Base-by-base conservation (phyloP, 2,888 invertebrate species). In the Melanostoma mellinum region DNA sequence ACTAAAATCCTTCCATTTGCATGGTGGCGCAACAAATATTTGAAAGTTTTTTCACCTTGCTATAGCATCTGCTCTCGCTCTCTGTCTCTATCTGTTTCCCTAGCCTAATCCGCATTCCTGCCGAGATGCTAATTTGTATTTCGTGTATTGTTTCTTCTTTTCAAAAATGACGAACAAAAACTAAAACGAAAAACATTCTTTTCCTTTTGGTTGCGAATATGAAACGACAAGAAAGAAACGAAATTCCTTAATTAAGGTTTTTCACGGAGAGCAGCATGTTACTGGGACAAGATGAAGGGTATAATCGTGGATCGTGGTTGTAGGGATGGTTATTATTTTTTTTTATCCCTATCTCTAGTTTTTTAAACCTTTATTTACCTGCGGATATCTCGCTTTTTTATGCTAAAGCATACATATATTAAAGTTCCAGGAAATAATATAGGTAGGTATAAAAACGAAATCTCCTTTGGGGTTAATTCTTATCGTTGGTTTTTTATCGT, bases 191-290 rank as follows among this genome's bases (percentile, higher is more conserved):
- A 20, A 20, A 20, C 20, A 20, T 20, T 20, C 20, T 20, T 20
- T 20, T 20, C 33, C 10, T 40, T 60, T 50, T 35, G 20, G 38
- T 71, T 53, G 36, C 30, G 46, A 71, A 46, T 20, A 33, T 40
- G 3, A 42, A 65, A 44, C 50, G 73, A 61, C 33, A 36, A 67
- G 8, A 60, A 32, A 30, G 53, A 60, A 55, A 71, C 65, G 53
- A 53, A 74, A 72, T 76, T 81, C 75, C 68, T 63, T 82, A 82
- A 82, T 82, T 82, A 82, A 77, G 82, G 71, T 73, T 73, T 82
- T 81, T 72, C 53, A 68, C 60, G 68, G 77, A 42, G 67, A 77
- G 68, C 82, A 77, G 72, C 77, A 77, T 73, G 81, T 68, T 73
- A 63, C 77, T 73, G 44, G 60, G 76, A 73, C 68, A 73, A 36